A percentile compares a stretch with the other conserved stretches of the same genome.
Conservation (phyloP, 2,888 invertebrate genomes). For the Ceramica pisi region DNA sequence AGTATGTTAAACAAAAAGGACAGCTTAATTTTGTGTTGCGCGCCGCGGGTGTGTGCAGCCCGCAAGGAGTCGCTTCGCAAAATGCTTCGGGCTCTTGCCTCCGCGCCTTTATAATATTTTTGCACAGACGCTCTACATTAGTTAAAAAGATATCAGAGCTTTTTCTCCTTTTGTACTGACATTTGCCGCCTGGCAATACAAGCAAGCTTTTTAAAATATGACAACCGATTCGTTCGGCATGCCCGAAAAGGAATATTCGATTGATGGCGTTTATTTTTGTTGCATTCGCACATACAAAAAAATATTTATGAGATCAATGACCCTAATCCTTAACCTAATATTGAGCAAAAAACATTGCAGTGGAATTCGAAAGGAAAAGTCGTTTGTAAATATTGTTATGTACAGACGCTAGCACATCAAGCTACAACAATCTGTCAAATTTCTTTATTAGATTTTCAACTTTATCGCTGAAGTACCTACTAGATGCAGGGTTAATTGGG, state of each 20-base stretch:
- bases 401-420: no score
- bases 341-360: background rate
- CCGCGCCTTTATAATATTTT: slow-evolving; percentile 89
- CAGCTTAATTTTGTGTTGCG: slow-evolving; percentile 64
- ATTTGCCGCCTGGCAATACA: slow-evolving; percentile 77
- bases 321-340: slow-evolving; percentile 56
- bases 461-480: no score
- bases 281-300: slow-evolving; percentile 72
- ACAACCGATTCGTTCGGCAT: slow-evolving; percentile 77
- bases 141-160: slow-evolving; percentile 88
- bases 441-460: no score
- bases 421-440: no score
- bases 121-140: slow-evolving; percentile 86
- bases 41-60: slow-evolving; percentile 84
- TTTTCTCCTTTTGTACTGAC: slow-evolving; percentile 88
- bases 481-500: no score
- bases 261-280: slow-evolving; percentile 77
- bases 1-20: slow-evolving; percentile 57
- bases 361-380: background rate
- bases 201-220: slow-evolving; percentile 82
- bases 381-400: background rate
- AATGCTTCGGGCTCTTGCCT: slow-evolving; percentile 84
- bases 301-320: slow-evolving; percentile 77
- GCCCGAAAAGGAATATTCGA: slow-evolving; percentile 74
- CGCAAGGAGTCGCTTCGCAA: slow-evolving; percentile 88